Conservation (phyloP, 92 coral and sea anemone species). For the Isaurus tuberculatus region DNA sequence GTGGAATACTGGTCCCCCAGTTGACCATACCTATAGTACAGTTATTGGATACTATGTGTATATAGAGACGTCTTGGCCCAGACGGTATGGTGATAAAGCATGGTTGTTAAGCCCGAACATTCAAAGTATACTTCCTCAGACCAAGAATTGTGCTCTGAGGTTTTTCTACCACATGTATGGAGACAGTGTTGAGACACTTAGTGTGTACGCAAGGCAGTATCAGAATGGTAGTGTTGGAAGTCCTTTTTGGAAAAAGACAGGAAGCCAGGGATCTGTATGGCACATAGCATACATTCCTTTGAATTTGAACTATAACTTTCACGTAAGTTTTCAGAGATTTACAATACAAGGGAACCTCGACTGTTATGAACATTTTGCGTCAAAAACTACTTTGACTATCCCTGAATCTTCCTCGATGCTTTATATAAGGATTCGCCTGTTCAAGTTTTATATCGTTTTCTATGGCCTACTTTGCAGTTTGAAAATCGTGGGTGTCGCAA, state of each 20-base stretch:
- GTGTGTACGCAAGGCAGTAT: constrained; percentile 81
- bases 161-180: constrained; percentile 99
- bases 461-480: too few relatives aligned
- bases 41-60: constrained; percentile 86
- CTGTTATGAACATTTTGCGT: too few relatives aligned
- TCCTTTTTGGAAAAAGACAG: constrained; percentile 66
- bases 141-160: constrained; percentile 81
- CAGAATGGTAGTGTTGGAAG: constrained; percentile 82
- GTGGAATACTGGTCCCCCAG: constrained; percentile 92
- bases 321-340: constrained; percentile 61
- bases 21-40: constrained; percentile 87
- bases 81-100: constrained; percentile 95
- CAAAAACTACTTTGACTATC: too few relatives aligned
- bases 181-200: constrained; percentile 85
- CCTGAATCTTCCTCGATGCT: too few relatives aligned
- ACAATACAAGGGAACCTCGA: too few relatives aligned
- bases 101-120: constrained; percentile 94
- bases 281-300: constrained; percentile 76
- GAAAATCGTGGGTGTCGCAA: too few relatives aligned
- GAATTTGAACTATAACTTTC: constrained; percentile 74
- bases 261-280: constrained; percentile 93
- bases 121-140: constrained; percentile 64
- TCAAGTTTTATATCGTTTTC: too few relatives aligned
- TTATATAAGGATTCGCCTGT: too few relatives aligned
- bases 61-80: constrained; percentile 97